These are phyloP conservation scores for Pycnonotus jocosus DNA, from an alignment of 2,113 vertebrate genomes.

Conservation along the genomic window DNA sequence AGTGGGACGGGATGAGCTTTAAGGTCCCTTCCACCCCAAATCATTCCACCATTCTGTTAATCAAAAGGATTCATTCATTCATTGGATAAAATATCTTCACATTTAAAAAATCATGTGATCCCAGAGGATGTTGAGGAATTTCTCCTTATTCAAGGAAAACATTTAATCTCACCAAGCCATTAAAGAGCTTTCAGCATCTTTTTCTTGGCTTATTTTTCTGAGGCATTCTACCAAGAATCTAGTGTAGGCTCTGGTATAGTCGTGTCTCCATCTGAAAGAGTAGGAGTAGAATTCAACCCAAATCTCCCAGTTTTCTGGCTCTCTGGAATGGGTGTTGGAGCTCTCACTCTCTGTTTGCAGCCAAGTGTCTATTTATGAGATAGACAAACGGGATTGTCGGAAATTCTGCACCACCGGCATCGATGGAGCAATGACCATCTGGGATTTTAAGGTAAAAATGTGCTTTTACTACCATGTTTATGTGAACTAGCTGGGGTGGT, in stretches of 20 bases:
- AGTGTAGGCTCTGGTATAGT: not conserved
- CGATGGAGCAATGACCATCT: slow-evolving; percentile 98
- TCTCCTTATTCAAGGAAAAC: not conserved
- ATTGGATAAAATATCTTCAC: not conserved
- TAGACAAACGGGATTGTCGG: slow-evolving; percentile 97
- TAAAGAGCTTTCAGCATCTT: not conserved
- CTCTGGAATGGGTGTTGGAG: not conserved
- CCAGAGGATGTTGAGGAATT: not conserved
- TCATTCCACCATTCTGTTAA: not conserved
- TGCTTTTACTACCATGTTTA: not conserved
- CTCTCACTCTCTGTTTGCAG: slow-evolving; percentile 64
- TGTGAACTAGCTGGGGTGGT: not conserved
- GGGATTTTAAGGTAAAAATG: slow-evolving; percentile 92
- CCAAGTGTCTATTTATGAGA: slow-evolving; percentile 99
- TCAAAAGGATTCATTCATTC: not conserved
- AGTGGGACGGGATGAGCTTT: too few species aligned
- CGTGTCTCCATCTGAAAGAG: not conserved
- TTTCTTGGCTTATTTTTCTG: not conserved
- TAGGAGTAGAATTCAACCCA: slow-evolving; percentile 18
- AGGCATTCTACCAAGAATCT: not conserved
- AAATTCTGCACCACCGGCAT: slow-evolving; percentile 99
- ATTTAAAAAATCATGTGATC: not conserved
- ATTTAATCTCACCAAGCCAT: not conserved
- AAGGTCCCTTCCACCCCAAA: not conserved
- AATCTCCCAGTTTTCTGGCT: slow-evolving; percentile 2